phyloP scores from a whole-genome alignment of 2,797 vertebrate species.

The Lithobates pipiens region DNA sequence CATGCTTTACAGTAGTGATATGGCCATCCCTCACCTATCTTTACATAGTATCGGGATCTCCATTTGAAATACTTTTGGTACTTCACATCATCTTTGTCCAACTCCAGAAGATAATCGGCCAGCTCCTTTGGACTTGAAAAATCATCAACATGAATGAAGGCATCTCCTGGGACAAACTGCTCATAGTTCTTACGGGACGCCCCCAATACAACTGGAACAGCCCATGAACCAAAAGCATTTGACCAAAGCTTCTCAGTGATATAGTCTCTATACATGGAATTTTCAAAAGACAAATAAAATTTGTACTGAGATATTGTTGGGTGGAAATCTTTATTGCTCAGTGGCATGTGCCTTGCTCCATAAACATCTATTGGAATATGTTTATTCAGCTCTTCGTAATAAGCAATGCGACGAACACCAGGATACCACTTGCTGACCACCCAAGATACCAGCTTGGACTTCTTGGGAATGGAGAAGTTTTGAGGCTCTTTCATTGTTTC shows the following conservation, averaged over 20 bases:
- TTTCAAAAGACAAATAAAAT: conserved; percentile 37
- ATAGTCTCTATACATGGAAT: conserved; percentile 31
- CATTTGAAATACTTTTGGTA: conserved; percentile 35
- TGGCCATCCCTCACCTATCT: not conserved
- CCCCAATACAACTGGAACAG: conserved; percentile 33
- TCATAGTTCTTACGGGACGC: conserved; percentile 39
- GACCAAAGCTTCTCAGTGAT: conserved; percentile 32
- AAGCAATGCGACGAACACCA: conserved; percentile 14
- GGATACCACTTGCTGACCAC: conserved; percentile 35
- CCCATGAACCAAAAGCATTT: conserved; percentile 25
- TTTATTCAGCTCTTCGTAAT: conserved; percentile 28
- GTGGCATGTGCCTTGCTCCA: not conserved
- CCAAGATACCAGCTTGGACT: conserved; percentile 31
- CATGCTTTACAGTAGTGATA: not conserved
- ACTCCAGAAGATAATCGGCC: conserved; percentile 18
- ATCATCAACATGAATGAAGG: conserved; percentile 36
- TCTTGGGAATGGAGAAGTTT: conserved; percentile 16
- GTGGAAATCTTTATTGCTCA: not conserved
- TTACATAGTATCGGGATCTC: conserved; percentile 1
- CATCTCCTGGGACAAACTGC: conserved; percentile 21
- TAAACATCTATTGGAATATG: conserved; percentile 16
- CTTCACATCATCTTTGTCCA: conserved; percentile 35
- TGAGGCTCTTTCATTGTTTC: not conserved
- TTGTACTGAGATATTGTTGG: conserved; percentile 25
- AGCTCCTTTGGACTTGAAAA: conserved; percentile 27